Conservation (phyloP, 2,113 vertebrate species). For the Budorcas taxicolor region DNA sequence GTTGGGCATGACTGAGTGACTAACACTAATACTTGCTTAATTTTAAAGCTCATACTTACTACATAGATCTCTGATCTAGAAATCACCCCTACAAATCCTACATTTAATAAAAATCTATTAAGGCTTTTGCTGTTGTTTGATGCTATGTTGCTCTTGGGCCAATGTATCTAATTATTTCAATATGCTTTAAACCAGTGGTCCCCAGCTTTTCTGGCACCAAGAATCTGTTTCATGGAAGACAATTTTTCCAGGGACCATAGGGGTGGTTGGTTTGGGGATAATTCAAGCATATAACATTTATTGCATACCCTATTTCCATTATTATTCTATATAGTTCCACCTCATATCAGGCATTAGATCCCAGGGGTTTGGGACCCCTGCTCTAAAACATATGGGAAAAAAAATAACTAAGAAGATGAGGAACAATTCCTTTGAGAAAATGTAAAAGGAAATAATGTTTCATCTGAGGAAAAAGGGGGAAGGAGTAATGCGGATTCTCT, state of each 20-base stretch:
- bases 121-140: background rate
- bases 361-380: background rate
- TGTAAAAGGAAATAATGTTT: background rate
- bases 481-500: background rate
- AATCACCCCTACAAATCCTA: background rate
- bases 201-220: background rate
- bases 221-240: rapidly evolving
- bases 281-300: background rate
- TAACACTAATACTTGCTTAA: background rate
- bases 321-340: background rate
- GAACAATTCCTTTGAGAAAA: background rate
- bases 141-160: background rate
- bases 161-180: background rate
- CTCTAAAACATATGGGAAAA: background rate
- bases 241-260: background rate
- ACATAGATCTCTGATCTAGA: background rate
- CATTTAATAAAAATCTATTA: background rate
- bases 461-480: background rate
- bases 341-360: background rate
- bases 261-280: background rate
- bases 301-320: background rate
- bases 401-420: background rate
- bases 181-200: background rate
- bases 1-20: background rate
- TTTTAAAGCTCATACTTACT: background rate